Evolutionary conservation across 2,888 invertebrate species (phyloP).

Genomic region (Leptopilina drosophilae): DNA sequence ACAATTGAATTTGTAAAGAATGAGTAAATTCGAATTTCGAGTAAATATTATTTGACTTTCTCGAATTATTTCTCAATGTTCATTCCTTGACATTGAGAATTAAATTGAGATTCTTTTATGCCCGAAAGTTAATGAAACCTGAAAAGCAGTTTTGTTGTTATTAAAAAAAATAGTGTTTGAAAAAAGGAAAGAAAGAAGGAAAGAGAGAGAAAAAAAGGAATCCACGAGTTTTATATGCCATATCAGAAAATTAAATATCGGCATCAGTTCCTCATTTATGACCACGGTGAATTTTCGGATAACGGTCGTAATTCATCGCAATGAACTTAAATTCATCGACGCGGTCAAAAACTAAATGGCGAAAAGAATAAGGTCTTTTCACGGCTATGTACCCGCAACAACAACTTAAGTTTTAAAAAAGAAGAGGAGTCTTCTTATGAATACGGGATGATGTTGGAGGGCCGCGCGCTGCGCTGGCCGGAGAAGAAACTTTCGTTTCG

Average conservation of each 20-base stretch:
- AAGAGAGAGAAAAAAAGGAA: too few relatives aligned
- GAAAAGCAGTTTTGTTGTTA: too few relatives aligned
- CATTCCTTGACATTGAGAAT: neutral
- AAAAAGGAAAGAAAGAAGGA: neutral
- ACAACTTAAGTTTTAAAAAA: neutral
- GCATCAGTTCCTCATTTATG: slow-evolving; percentile 25
- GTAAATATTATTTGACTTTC: neutral
- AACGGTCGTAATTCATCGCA: slow-evolving; percentile 26
- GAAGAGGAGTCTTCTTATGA: slow-evolving; percentile 22
- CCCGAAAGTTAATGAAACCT: too few relatives aligned
- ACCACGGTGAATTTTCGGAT: slow-evolving; percentile 17
- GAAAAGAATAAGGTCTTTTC: slow-evolving; percentile 33
- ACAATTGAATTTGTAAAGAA: too few relatives aligned
- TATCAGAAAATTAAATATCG: slow-evolving; percentile 27
- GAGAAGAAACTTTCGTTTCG: slow-evolving; percentile 41
- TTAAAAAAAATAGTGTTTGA: neutral
- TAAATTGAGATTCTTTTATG: neutral
- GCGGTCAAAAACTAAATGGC: slow-evolving; percentile 20
- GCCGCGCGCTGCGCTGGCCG: slow-evolving; percentile 14
- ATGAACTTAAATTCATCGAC: slow-evolving; percentile 38
- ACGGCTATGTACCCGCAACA: neutral
- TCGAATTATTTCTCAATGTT: neutral
- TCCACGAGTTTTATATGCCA: neutral
- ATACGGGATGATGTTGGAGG: slow-evolving; percentile 44
- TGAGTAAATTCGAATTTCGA: too few relatives aligned